Evolutionary conservation across 2,888 invertebrate genomes (phyloP).

Genomic region (Ochropleura leucogaster): DNA sequence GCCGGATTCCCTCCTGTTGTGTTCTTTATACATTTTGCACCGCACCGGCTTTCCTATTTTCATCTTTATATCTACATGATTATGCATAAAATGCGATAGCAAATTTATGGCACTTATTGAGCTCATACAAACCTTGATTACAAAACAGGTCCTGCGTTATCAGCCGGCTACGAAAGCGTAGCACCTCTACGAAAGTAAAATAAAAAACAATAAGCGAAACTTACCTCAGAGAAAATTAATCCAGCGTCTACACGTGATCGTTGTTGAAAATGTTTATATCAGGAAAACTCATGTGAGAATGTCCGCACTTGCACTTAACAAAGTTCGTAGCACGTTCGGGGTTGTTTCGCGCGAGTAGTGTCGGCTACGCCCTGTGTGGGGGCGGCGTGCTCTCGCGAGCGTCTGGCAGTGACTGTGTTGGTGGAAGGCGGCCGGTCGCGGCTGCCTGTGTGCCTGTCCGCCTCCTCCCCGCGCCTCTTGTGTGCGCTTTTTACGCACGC

Average conservation of each 20-base stretch:
- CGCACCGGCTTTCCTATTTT: slow-evolving; percentile 66
- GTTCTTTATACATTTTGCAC: slow-evolving; percentile 70
- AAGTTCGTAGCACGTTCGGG: slow-evolving; percentile 83
- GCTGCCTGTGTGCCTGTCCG: slow-evolving; percentile 71
- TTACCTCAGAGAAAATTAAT: slow-evolving; percentile 70
- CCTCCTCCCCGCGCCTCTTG: slow-evolving; percentile 84
- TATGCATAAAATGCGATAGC: slow-evolving; percentile 45
- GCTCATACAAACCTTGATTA: slow-evolving; percentile 51
- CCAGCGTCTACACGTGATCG: slow-evolving; percentile 70
- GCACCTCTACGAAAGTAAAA: slow-evolving; percentile 70
- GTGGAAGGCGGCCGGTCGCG: slow-evolving; percentile 77
- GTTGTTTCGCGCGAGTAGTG: slow-evolving; percentile 81
- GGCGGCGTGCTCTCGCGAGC: slow-evolving; percentile 88
- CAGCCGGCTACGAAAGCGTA: slow-evolving; percentile 72
- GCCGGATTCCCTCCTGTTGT: slow-evolving; percentile 78
- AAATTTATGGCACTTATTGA: slow-evolving; percentile 52
- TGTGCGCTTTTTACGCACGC: slow-evolving; percentile 90
- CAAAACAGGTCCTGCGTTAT: slow-evolving; percentile 41
- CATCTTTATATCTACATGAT: slow-evolving; percentile 67
- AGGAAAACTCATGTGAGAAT: slow-evolving; percentile 72
- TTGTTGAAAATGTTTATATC: slow-evolving; percentile 65
- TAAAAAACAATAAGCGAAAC: slow-evolving; percentile 57
- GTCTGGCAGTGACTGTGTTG: slow-evolving; percentile 86
- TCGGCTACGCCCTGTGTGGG: slow-evolving; percentile 80
- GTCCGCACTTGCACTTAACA: slow-evolving; percentile 83